These are phyloP conservation scores for Novumbra hubbsi DNA, from an alignment of 2,797 vertebrate genomes.

Conservation along the genomic window DNA sequence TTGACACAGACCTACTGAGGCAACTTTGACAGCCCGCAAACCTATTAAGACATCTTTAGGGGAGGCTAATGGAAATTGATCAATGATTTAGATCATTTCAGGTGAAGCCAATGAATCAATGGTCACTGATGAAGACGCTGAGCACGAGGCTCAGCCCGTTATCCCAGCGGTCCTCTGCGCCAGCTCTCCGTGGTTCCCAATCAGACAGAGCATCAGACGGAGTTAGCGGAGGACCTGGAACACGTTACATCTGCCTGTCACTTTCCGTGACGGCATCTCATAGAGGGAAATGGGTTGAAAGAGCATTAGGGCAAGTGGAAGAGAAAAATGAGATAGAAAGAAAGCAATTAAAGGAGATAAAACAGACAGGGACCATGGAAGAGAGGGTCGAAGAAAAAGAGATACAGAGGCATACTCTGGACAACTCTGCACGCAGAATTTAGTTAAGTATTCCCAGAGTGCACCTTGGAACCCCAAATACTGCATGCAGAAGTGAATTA, in stretches of 20 bases:
- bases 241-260: neutral
- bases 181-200: neutral
- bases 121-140: slow-evolving; percentile 52
- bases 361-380: neutral
- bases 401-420: slow-evolving; percentile 17
- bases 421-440: too few species aligned
- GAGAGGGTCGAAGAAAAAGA: neutral
- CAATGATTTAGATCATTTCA: slow-evolving; percentile 69
- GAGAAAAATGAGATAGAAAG: slow-evolving; percentile 12
- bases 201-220: neutral
- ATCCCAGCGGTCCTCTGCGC: neutral
- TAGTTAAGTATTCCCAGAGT: too few species aligned
- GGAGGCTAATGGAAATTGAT: slow-evolving; percentile 72
- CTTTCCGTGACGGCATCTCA: neutral
- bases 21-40: slow-evolving; percentile 39
- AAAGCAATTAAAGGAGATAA: neutral
- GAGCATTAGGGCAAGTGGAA: slow-evolving; percentile 9
- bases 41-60: slow-evolving; percentile 66
- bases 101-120: slow-evolving; percentile 72
- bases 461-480: too few species aligned
- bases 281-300: neutral
- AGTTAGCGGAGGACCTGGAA: neutral
- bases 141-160: slow-evolving; percentile 32
- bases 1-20: neutral
- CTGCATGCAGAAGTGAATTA: too few species aligned